Percentiles rank a stretch among this genome's conserved stretches.
phyloP scores from a whole-genome alignment of 2,888 invertebrate genomes.

The Tenthredo livida region DNA sequence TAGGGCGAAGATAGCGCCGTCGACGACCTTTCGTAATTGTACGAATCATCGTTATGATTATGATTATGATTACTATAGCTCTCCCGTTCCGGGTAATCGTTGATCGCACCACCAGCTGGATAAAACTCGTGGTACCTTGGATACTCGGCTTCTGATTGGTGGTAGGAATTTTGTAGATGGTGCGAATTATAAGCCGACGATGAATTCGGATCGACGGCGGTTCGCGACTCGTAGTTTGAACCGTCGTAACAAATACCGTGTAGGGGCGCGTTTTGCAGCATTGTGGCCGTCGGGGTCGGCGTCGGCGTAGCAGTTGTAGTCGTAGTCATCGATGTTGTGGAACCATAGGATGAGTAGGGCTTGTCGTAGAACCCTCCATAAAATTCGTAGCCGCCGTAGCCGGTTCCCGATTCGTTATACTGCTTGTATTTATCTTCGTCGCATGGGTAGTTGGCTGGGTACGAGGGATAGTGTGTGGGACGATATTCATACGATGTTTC shows the following conservation, averaged over 20 bases:
- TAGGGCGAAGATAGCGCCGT: not conserved
- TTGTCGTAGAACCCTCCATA: slow-evolving; percentile 22
- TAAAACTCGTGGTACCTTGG: slow-evolving; percentile 52
- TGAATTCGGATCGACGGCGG: not conserved
- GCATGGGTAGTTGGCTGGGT: slow-evolving; percentile 76
- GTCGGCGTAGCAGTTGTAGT: slow-evolving; percentile 51
- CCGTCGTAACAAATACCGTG: slow-evolving; percentile 64
- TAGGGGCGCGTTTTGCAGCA: slow-evolving; percentile 55
- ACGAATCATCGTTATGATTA: slow-evolving; percentile 20
- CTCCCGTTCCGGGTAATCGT: not conserved
- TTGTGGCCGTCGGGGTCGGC: slow-evolving; percentile 54
- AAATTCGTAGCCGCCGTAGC: slow-evolving; percentile 15
- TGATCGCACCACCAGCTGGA: not conserved
- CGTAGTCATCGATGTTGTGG: slow-evolving; percentile 53
- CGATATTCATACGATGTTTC: slow-evolving; percentile 76
- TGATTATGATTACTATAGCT: slow-evolving; percentile 13
- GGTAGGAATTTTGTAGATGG: not conserved
- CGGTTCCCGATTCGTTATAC: slow-evolving; percentile 66
- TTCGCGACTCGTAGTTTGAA: slow-evolving; percentile 63
- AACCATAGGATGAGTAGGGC: slow-evolving; percentile 29
- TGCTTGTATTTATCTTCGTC: slow-evolving; percentile 72
- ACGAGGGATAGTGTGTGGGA: slow-evolving; percentile 76
- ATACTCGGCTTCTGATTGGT: slow-evolving; percentile 48
- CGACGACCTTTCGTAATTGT: slow-evolving; percentile 12
- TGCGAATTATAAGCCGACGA: slow-evolving; percentile 20